Evolutionary conservation across 1,140 invertebrate species (phyloP), one percentile per base, ranked within the genome.

Genomic region (Musca vetustissima): DNA sequence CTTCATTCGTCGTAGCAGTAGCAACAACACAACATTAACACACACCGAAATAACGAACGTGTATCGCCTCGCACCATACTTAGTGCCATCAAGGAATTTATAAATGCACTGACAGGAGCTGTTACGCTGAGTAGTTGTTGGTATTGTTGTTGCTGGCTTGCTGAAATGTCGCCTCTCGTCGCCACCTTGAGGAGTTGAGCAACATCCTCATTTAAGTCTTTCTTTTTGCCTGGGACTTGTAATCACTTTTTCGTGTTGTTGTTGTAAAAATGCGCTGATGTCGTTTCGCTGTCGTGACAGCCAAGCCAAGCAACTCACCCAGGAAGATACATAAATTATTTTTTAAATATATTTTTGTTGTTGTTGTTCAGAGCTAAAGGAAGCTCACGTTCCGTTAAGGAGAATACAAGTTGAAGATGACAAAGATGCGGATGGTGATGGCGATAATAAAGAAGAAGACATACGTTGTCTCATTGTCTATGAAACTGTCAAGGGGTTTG

Each of bases 71-170:
- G 36, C 36, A 43, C 36, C 36, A 43, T 43, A 43, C 36, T 43
- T 43, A 43, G 36, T 9, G 36, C 36, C 36, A 43, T 43, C 36
- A 43, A 9, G 57, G 57, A 61, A 61, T 61, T 61, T 61, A 43
- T 61, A 61, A 61, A 61, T 43, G 57, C 57, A 61, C 57, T 61
- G 57, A 61, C 57, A 61, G 57, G 36, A 61, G 25, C 57, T 61
- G 57, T 57, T 57, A 57, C 7, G 25, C 53, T 28, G 53, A 36
- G 32, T 61, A 17, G n/a, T 61, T 61, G 36, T 61, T 61, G 57
- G 19, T 43, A 11, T 43, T 43, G 36, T 43, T 43, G 36, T 13
- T 9, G 11, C 13, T 43, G 6, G 4, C 11, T 13, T 43, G 36
- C 11, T 43, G 1, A 13, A 43, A 8, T 43, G 36, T 43, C 36